These are phyloP conservation scores for Argyresthia goedartella DNA, from an alignment of 2,888 invertebrate species.

Conservation along the genomic window DNA sequence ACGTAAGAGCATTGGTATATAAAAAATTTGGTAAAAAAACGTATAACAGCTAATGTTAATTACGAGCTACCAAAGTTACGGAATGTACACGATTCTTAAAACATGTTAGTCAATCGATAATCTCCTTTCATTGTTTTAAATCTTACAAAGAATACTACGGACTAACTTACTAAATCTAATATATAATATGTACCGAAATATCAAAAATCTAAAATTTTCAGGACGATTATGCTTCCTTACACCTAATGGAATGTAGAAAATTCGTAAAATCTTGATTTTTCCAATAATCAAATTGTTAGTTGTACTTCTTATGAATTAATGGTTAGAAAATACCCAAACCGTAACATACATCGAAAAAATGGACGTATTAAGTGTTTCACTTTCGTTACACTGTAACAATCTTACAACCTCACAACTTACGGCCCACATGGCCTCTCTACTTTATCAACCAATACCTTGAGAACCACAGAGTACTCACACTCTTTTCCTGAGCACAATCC, in stretches of 20 bases:
- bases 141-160: neutral
- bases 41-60: conserved; percentile 51
- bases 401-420: too few species aligned
- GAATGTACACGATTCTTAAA: conserved; percentile 34
- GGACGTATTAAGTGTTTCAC: conserved; percentile 24
- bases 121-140: conserved; percentile 27
- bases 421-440: too few species aligned
- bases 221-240: conserved; percentile 51
- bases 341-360: conserved; percentile 38
- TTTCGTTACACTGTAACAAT: conserved; percentile 2
- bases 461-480: too few species aligned
- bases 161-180: neutral
- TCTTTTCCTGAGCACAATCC: too few species aligned
- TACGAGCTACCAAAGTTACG: conserved; percentile 53
- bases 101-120: conserved; percentile 31
- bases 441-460: too few species aligned
- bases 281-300: conserved; percentile 41
- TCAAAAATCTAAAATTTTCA: conserved; percentile 16
- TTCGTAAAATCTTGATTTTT: conserved; percentile 23
- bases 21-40: conserved; percentile 61
- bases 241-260: conserved; percentile 55
- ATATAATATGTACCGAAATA: neutral
- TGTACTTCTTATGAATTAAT: conserved; percentile 49
- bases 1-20: conserved; percentile 64
- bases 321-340: conserved; percentile 63